Conservation (phyloP, 2,888 invertebrate genomes). For the Flabesymbios commensalis region DNA sequence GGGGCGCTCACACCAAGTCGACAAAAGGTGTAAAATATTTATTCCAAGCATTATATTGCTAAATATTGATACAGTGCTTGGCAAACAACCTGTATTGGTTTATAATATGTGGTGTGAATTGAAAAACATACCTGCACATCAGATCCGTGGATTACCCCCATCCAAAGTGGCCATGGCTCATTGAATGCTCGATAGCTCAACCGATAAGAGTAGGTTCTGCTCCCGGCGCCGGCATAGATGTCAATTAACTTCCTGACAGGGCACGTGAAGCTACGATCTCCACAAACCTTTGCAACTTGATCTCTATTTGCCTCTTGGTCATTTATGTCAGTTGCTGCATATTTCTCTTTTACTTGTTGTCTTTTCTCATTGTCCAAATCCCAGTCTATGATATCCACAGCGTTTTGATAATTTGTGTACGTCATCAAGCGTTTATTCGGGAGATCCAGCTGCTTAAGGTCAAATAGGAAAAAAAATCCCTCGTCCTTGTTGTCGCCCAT, state of each 20-base stretch:
- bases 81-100: no score
- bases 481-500: conserved; percentile 93
- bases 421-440: conserved; percentile 64
- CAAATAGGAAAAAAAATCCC: conserved; percentile 93
- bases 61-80: no score
- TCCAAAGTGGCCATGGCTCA: conserved; percentile 93
- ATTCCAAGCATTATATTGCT: no score
- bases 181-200: conserved; percentile 79
- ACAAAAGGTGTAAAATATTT: no score
- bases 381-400: conserved; percentile 81
- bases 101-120: no score
- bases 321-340: conserved; percentile 78
- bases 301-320: conserved; percentile 82
- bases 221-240: conserved; percentile 84
- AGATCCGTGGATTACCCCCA: conserved; percentile 93
- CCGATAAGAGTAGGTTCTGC: conserved; percentile 86
- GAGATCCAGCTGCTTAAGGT: conserved; percentile 64
- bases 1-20: no score
- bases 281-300: conserved; percentile 88
- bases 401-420: conserved; percentile 71
- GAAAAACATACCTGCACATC: conserved; percentile 89
- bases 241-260: conserved; percentile 91
- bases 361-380: conserved; percentile 92
- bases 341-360: conserved; percentile 79
- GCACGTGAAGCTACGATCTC: conserved; percentile 93